Conservation (phyloP, 2,888 invertebrate species). For the Cheilosia urbana region DNA sequence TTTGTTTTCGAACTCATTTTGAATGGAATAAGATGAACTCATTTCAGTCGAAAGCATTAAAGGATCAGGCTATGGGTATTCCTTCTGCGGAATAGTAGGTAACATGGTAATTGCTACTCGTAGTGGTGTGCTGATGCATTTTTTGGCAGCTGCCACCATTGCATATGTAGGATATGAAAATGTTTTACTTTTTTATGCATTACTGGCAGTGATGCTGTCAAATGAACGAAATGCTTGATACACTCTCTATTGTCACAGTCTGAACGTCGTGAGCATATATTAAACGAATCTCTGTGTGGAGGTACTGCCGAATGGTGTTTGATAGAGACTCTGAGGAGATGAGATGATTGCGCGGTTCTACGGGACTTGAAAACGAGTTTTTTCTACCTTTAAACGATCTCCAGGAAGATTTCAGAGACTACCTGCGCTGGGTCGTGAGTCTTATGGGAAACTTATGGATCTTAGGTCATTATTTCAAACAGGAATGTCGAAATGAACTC, state of each 20-base stretch:
- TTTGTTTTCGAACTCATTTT: conserved; percentile 27
- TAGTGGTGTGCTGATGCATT: conserved; percentile 33
- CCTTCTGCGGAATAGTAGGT: not conserved
- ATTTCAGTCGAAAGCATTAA: conserved; percentile 6
- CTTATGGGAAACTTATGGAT: no score
- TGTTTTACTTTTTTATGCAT: conserved; percentile 4
- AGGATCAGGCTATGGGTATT: not conserved
- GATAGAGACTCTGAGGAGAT: no score
- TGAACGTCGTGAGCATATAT: no score
- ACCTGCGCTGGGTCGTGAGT: no score
- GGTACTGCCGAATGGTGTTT: no score
- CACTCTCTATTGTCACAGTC: not conserved
- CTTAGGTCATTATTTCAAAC: no score
- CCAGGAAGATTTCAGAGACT: no score
- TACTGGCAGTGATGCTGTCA: not conserved
- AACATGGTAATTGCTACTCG: conserved; percentile 18
- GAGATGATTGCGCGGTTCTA: no score
- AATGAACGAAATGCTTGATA: not conserved
- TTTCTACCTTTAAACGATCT: no score
- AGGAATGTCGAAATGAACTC: no score
- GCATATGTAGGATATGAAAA: conserved; percentile 12
- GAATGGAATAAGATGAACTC: conserved; percentile 30
- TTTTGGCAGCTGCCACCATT: conserved; percentile 55
- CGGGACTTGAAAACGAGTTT: no score
- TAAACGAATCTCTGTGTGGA: no score